Base-by-base conservation (phyloP, 2,797 vertebrate genomes). In the Periparus ater region DNA sequence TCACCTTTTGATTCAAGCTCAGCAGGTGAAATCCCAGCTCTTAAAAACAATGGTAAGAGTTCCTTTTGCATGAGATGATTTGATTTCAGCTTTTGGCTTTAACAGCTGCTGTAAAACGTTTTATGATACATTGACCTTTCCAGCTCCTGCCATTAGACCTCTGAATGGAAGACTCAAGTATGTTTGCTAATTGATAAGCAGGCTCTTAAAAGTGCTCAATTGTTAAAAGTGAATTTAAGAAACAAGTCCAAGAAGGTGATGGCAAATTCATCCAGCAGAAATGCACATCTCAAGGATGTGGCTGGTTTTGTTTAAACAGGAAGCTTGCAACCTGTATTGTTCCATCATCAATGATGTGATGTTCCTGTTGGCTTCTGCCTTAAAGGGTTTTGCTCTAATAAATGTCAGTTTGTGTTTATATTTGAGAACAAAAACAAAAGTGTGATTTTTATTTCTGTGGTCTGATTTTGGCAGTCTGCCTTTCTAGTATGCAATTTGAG, bases 371-470 rank as follows among this genome's bases (percentile, higher is more conserved):
- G 44, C 54, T 91, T 73, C 74, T 53, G 34, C 57, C 66, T 17
- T 80, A 36, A 91, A 73, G 40, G 57, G 20, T 67, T 83, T 58
- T 90, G 25, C 6, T 82, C 21, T 76, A 67, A 73, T 68, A 76
- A 85, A 89, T 47, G 25, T 38, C 38, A 78, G 20, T 22, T 96
- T 61, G 34, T 67, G 48, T 76, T 92, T 80, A 75, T 25, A 48
- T 78, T 57, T 36, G 51, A 78, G n/a, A 68, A 45, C 21, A 38
- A 30, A 20, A 16, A 34, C n/a, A 18, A 18, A 62, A 57, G 25
- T 6, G 36, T 77, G 48, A 71, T 48, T 95, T 95, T 84, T 88
- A 66, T 92, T 68, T 85, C n/a, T 63, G 62, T 42, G 70, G 61
- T 88, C 54, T 94, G 83, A 57, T 32, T 94, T 91, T 81, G 65